Percentiles rank a stretch among this genome's conserved stretches.
Conservation (phyloP, 2,797 vertebrate species). For the Holocentrus rufus region DNA sequence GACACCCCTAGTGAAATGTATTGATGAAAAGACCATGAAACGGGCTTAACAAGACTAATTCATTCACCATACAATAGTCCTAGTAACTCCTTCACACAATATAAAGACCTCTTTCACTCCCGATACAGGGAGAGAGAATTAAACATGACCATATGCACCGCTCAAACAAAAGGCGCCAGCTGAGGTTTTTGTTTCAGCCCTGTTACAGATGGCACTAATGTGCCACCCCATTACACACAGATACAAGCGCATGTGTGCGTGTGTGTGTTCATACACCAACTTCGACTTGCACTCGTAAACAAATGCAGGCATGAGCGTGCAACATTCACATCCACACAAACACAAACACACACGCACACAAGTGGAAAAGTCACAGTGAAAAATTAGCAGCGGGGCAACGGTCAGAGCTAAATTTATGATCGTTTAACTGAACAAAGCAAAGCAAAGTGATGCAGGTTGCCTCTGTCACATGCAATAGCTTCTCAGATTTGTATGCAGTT, state of each 20-base stretch:
- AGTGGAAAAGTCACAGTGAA: constrained; percentile 28
- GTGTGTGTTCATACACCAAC: background rate
- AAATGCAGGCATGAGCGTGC: background rate
- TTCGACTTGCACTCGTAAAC: background rate
- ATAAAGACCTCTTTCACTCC: constrained; percentile 50
- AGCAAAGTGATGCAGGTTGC: constrained; percentile 21
- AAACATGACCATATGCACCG: constrained; percentile 70
- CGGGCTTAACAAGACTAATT: constrained; percentile 62
- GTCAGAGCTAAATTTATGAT: constrained; percentile 18
- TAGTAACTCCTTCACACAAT: constrained; percentile 28
- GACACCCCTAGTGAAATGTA: constrained; percentile 57
- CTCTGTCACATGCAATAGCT: background rate
- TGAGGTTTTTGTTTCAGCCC: constrained; percentile 54
- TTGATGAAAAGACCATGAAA: constrained; percentile 73
- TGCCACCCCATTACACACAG: constrained; percentile 67
- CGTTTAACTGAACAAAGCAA: constrained; percentile 42
- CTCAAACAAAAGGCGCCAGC: constrained; percentile 62
- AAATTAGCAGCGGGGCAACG: constrained; percentile 32
- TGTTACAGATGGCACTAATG: constrained; percentile 65
- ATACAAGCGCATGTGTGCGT: constrained; percentile 49
- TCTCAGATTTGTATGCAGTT: background rate
- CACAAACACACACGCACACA: constrained; percentile 14
- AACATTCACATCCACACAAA: background rate
- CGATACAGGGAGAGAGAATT: constrained; percentile 49
- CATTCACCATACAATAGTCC: constrained; percentile 44